These are phyloP conservation scores for Lordiphosa clarofinis DNA, from an alignment of 1,140 invertebrate genomes.

Conservation along the genomic window DNA sequence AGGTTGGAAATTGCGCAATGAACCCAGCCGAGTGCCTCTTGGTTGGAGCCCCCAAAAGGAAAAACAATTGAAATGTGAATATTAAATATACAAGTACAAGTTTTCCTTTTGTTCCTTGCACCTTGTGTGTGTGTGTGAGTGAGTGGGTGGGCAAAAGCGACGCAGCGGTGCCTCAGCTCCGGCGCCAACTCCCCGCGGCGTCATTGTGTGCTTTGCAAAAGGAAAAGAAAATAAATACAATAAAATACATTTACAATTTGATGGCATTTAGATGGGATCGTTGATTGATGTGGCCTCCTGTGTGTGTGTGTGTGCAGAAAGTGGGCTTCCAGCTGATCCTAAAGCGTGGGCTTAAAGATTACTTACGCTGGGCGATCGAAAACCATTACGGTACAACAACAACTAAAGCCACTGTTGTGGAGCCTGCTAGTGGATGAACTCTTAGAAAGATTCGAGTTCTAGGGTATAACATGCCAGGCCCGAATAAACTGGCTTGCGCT, in stretches of 20 bases:
- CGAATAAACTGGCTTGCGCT: no score
- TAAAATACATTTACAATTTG: constrained; percentile 39
- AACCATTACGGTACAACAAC: no score
- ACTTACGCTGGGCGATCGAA: no score
- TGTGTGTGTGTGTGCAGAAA: constrained; percentile 1
- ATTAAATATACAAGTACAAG: constrained; percentile 71
- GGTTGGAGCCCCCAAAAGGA: constrained; percentile 12
- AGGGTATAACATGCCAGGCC: no score
- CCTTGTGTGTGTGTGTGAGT: constrained; percentile 9
- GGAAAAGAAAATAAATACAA: constrained; percentile 36
- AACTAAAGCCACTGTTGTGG: no score
- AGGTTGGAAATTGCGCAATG: constrained; percentile 38
- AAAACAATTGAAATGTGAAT: constrained; percentile 74
- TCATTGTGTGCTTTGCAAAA: constrained; percentile 57
- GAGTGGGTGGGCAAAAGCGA: background rate
- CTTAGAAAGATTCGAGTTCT: no score
- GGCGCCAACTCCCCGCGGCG: constrained; percentile 53
- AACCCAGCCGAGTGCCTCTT: constrained; percentile 21
- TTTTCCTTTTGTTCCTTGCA: constrained; percentile 25
- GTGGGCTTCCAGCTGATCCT: no score
- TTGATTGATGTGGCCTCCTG: constrained; percentile 60
- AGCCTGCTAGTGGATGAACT: no score
- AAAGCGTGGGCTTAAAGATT: no score
- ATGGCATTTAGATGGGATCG: constrained; percentile 54
- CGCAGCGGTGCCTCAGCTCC: background rate